Conservation (phyloP, 2,113 vertebrate species). For the Origma solitaria region DNA sequence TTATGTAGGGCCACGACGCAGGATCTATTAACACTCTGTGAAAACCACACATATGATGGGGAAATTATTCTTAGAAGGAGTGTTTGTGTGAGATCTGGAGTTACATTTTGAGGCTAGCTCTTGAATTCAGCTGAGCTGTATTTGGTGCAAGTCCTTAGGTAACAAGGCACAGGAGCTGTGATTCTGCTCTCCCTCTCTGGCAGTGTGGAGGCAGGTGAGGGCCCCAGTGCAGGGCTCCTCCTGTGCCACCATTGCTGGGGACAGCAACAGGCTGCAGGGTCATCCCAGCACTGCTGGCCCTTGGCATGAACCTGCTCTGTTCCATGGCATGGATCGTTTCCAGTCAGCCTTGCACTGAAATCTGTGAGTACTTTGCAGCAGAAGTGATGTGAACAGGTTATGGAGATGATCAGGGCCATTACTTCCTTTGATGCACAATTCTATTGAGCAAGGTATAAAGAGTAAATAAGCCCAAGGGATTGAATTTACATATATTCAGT, state of each 20-base stretch:
- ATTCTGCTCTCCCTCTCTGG: background rate
- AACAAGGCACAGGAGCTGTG: background rate
- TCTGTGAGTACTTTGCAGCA: background rate
- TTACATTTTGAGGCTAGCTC: background rate
- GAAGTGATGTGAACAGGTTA: background rate
- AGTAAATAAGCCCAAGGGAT: background rate
- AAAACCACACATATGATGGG: background rate
- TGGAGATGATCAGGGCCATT: background rate
- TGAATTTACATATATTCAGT: background rate
- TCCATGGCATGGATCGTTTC: rapidly evolving
- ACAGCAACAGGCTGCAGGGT: background rate
- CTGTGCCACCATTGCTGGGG: rapidly evolving
- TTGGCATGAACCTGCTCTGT: rapidly evolving
- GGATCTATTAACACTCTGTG: background rate
- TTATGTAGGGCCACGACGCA: background rate
- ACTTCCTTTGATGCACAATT: background rate
- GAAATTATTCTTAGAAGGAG: slow-evolving; percentile 12
- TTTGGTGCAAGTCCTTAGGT: background rate
- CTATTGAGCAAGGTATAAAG: background rate
- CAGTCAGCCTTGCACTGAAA: background rate
- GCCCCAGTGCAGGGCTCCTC: rapidly evolving
- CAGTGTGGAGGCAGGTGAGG: rapidly evolving
- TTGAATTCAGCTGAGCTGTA: background rate
- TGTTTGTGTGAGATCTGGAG: background rate
- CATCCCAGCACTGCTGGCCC: background rate